Evolutionary conservation across 1,140 invertebrate species (phyloP), one percentile per base, ranked within the genome.

Genomic region (Arctopsyche grandis): DNA sequence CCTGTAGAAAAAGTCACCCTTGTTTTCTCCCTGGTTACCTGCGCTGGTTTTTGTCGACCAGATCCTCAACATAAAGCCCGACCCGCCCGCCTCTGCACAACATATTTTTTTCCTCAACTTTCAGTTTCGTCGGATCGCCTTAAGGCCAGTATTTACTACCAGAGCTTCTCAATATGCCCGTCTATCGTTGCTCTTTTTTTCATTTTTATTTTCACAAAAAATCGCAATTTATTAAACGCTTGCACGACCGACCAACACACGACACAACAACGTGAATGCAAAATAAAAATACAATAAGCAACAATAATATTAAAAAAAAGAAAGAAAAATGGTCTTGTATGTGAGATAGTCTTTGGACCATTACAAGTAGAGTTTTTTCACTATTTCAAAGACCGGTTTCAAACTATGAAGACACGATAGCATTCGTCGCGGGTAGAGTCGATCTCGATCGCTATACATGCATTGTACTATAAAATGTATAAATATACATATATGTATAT

Each of bases 1-100:
- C 78, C 78, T 77, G 63, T 81, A 81, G 70, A 81, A 81, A 81
- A 81, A 76, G 78, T 76, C 56, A 48, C 74, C 74, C 74, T 63
- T 56, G 79, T 81, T 79, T 81, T 81, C 74, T 79, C 80, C 69
- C 69, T 70, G 56, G 76, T 69, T 38, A 44, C 56, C 76, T 77
- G 26, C 63, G 63, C 60, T 63, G 7, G 29, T 38, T 76, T 76
- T 76, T 76, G 74, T 76, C 56, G 74, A 76, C 48, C 73, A 60
- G 9, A 44, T 29, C 14, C 19, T 79, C 58, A 60, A 60, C 69
- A 66, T 44, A 75, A 44, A 75, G 77, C 66, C 70, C 48, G 80
- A 75, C 70, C 66, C 43, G 60, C 48, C 71, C 77, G 69, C 22
- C 14, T 10, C 7, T n/a, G 63, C 63, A 26, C 63, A 26, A 24